Conservation (phyloP, 2,888 invertebrate genomes). For the Perizoma affinitatum region DNA sequence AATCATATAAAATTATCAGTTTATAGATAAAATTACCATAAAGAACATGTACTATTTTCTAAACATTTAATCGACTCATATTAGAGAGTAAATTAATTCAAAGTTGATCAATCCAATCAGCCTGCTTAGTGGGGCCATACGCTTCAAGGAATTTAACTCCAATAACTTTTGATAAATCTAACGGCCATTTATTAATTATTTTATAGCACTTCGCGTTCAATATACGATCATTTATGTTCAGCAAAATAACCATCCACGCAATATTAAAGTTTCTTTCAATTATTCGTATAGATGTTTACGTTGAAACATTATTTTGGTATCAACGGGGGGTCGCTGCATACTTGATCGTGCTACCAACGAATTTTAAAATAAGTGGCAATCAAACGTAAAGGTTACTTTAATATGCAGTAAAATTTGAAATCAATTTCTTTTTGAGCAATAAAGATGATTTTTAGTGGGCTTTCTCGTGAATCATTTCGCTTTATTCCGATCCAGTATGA, state of each 20-base stretch:
- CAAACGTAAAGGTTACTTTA: slow-evolving; percentile 78
- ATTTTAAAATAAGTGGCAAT: slow-evolving; percentile 66
- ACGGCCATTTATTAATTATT: slow-evolving; percentile 16
- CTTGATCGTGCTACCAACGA: slow-evolving; percentile 44
- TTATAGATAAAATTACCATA: too few relatives aligned
- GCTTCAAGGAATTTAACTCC: background rate
- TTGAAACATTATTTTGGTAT: slow-evolving; percentile 65
- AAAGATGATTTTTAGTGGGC: slow-evolving; percentile 68
- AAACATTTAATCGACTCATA: too few relatives aligned
- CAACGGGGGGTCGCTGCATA: slow-evolving; percentile 61
- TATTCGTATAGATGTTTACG: slow-evolving; percentile 67
- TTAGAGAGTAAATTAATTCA: too few relatives aligned
- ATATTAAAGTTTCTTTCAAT: slow-evolving; percentile 63
- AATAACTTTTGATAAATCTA: slow-evolving; percentile 18
- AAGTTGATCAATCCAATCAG: too few relatives aligned
- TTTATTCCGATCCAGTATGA: slow-evolving; percentile 45
- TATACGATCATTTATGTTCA: slow-evolving; percentile 19
- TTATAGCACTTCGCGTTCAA: slow-evolving; percentile 21
- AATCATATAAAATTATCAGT: too few relatives aligned
- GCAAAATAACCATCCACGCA: slow-evolving; percentile 35
- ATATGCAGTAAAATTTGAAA: slow-evolving; percentile 81
- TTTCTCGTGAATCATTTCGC: slow-evolving; percentile 66
- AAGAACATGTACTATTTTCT: too few relatives aligned
- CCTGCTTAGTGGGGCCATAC: background rate
- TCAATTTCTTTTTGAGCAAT: slow-evolving; percentile 74